Percentiles rank a stretch among this genome's conserved stretches.
phyloP scores from a whole-genome alignment of 2,113 vertebrate species.

The Pluvialis apricaria region DNA sequence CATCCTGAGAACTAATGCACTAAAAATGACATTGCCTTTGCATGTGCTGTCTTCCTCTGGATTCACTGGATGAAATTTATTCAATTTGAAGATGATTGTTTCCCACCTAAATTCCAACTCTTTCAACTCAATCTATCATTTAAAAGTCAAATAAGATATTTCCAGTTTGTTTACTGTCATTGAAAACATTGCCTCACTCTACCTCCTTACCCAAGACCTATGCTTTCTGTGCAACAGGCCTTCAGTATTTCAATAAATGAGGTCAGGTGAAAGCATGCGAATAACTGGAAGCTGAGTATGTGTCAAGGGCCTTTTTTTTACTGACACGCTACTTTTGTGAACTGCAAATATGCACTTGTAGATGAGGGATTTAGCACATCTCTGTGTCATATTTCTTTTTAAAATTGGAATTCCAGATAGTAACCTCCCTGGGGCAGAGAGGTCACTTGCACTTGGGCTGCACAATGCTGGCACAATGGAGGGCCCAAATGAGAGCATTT shows the following conservation, averaged over 20 bases:
- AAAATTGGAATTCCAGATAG: neutral
- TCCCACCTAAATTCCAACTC: neutral
- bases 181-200: neutral
- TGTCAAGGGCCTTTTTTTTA: neutral
- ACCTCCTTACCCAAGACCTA: neutral
- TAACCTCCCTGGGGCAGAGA: neutral
- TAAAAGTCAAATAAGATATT: neutral
- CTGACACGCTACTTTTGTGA: neutral
- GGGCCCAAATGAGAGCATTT: neutral
- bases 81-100: neutral
- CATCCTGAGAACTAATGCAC: neutral
- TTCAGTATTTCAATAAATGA: neutral
- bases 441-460: neutral
- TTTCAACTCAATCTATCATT: neutral
- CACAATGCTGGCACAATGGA: neutral
- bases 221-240: neutral
- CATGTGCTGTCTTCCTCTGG: neutral
- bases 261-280: neutral
- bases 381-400: neutral
- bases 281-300: neutral
- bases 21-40: neutral
- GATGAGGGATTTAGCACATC: neutral
- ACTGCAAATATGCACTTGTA: neutral
- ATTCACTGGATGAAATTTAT: neutral
- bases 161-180: neutral